These are phyloP conservation scores for Mercenaria mercenaria DNA, from an alignment of 1,140 invertebrate species.

Conservation along the genomic window DNA sequence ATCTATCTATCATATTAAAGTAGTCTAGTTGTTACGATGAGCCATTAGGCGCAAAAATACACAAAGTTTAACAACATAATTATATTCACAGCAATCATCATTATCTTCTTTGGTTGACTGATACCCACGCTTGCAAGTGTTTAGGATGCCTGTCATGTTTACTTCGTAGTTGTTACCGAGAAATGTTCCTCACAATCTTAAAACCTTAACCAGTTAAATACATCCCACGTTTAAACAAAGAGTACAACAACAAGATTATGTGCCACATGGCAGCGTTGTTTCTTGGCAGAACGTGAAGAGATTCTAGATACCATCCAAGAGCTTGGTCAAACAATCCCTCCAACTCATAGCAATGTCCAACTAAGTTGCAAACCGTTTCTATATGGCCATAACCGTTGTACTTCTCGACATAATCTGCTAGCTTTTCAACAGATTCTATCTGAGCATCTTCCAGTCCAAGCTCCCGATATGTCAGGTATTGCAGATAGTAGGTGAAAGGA, in stretches of 20 bases:
- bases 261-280: conserved; percentile 13
- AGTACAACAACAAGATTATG: neutral
- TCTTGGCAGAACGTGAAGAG: neutral
- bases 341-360: neutral
- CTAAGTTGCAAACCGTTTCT: neutral
- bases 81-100: no score
- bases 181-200: no score
- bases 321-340: neutral
- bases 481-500: neutral
- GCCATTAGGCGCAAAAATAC: no score
- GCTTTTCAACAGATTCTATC: neutral
- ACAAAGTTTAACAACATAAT: no score
- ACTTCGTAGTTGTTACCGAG: no score
- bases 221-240: no score
- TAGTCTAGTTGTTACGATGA: no score
- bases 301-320: neutral
- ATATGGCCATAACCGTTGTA: neutral
- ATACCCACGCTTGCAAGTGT: no score
- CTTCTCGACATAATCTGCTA: neutral
- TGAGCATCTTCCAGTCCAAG: neutral
- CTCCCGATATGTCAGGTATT: conserved; percentile 3
- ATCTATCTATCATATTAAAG: no score
- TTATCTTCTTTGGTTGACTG: no score
- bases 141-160: no score
- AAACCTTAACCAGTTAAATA: no score